phyloP scores from a whole-genome alignment of 2,113 vertebrate genomes.

The Canis aureus region DNA sequence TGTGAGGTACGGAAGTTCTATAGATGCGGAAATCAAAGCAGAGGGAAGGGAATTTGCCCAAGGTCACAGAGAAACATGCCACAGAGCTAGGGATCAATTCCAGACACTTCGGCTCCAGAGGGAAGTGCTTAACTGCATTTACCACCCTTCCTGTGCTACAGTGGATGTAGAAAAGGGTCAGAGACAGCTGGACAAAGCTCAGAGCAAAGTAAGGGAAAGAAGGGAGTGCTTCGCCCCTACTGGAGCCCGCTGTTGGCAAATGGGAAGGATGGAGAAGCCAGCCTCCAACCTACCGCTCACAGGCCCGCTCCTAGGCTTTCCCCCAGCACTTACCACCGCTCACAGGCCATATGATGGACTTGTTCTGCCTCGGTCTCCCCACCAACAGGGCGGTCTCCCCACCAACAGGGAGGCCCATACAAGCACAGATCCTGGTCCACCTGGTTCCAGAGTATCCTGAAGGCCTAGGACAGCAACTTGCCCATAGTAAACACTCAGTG shows the following conservation, averaged over 20 bases:
- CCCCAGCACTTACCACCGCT: background rate
- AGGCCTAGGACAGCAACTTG: background rate
- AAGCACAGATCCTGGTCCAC: background rate
- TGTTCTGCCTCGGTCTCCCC: background rate
- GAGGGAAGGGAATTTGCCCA: background rate
- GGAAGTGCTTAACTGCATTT: background rate
- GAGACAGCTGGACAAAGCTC: background rate
- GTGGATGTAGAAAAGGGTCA: background rate
- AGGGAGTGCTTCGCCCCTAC: too few relatives aligned
- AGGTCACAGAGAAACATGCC: background rate
- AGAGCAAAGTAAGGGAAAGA: background rate
- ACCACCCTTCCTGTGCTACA: background rate
- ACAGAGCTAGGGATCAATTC: background rate
- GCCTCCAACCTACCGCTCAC: rapidly evolving
- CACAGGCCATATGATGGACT: rapidly evolving
- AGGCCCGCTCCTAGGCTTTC: background rate
- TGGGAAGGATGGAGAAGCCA: background rate
- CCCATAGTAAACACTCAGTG: rapidly evolving
- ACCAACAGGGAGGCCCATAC: background rate
- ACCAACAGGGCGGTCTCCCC: background rate
- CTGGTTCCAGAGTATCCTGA: background rate
- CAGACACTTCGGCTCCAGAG: background rate
- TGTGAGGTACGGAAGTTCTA: background rate
- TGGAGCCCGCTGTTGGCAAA: background rate
- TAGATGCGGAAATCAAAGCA: background rate